These are phyloP conservation scores for Mythimna ferrago DNA, from an alignment of 2,888 invertebrate genomes.

Conservation along the genomic window DNA sequence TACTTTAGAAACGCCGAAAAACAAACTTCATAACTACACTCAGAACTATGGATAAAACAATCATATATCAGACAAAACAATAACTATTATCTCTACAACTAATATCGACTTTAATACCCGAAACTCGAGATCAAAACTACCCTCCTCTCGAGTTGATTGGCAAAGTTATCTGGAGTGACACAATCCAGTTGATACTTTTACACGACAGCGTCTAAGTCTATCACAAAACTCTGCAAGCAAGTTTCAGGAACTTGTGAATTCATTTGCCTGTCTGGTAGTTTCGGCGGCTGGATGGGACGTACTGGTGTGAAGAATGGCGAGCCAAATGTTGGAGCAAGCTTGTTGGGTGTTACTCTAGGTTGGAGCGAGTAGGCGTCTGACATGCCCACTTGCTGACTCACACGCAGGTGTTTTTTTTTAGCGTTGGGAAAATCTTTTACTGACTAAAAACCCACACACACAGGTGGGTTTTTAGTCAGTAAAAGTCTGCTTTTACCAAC, in stretches of 20 bases:
- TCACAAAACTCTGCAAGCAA: slow-evolving; percentile 78
- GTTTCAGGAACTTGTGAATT: slow-evolving; percentile 86
- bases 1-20: neutral
- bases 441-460: too few relatives aligned
- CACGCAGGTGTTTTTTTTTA: too few relatives aligned
- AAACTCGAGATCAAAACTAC: slow-evolving; percentile 31
- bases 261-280: slow-evolving; percentile 87
- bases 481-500: too few relatives aligned
- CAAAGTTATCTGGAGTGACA: slow-evolving; percentile 60
- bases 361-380: too few relatives aligned
- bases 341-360: too few relatives aligned
- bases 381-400: too few relatives aligned
- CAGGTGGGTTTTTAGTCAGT: too few relatives aligned
- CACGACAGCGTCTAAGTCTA: slow-evolving; percentile 72
- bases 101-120: slow-evolving; percentile 19
- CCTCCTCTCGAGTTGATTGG: slow-evolving; percentile 51
- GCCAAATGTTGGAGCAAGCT: slow-evolving; percentile 1
- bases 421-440: too few relatives aligned
- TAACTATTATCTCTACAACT: slow-evolving; percentile 16
- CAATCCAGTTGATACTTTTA: slow-evolving; percentile 54
- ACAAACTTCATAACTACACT: neutral
- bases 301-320: slow-evolving; percentile 50
- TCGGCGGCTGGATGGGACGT: slow-evolving; percentile 70
- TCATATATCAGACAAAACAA: slow-evolving; percentile 5
- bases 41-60: neutral